These are phyloP conservation scores for Drosophila subsilvestris DNA, from an alignment of 2,888 invertebrate genomes.

Conservation along the genomic window DNA sequence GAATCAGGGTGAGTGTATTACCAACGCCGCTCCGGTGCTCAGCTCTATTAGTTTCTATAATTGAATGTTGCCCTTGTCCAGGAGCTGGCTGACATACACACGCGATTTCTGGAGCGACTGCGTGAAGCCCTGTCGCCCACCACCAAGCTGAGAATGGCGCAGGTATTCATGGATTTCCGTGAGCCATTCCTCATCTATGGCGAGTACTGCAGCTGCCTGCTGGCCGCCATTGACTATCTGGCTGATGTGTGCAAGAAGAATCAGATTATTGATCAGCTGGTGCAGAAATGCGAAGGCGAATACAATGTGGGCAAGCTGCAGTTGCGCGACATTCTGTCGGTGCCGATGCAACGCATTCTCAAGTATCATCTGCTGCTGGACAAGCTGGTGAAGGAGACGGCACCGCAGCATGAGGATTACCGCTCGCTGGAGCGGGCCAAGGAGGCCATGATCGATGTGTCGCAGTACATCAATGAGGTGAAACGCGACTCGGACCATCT, in stretches of 20 bases:
- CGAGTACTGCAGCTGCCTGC: slow-evolving; percentile 97
- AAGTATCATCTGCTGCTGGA: slow-evolving; percentile 98
- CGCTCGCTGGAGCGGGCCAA: slow-evolving; percentile 93
- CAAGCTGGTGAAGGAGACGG: slow-evolving; percentile 94
- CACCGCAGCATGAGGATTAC: slow-evolving; percentile 93
- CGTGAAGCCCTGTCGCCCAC: slow-evolving; percentile 88
- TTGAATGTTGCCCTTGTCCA: slow-evolving; percentile 80
- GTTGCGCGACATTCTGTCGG: slow-evolving; percentile 96
- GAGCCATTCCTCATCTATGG: slow-evolving; percentile 97
- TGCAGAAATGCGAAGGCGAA: slow-evolving; percentile 93
- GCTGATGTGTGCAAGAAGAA: slow-evolving; percentile 85
- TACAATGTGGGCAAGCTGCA: slow-evolving; percentile 98
- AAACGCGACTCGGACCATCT: slow-evolving; percentile 98
- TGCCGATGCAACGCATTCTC: slow-evolving; percentile 99
- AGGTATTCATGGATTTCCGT: slow-evolving; percentile 95
- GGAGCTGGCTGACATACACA: slow-evolving; percentile 94
- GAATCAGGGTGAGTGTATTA: slow-evolving; percentile 89
- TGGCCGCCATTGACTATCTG: slow-evolving; percentile 93
- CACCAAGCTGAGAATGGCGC: slow-evolving; percentile 87
- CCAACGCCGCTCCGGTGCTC: neutral
- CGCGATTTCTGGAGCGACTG: slow-evolving; percentile 92
- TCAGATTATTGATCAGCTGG: slow-evolving; percentile 82
- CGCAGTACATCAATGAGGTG: slow-evolving; percentile 98
- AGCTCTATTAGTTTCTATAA: neutral
- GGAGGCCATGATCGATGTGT: slow-evolving; percentile 98